These are phyloP conservation scores for Drosophila emarginata DNA, from an alignment of 2,888 invertebrate genomes.

Conservation along the genomic window DNA sequence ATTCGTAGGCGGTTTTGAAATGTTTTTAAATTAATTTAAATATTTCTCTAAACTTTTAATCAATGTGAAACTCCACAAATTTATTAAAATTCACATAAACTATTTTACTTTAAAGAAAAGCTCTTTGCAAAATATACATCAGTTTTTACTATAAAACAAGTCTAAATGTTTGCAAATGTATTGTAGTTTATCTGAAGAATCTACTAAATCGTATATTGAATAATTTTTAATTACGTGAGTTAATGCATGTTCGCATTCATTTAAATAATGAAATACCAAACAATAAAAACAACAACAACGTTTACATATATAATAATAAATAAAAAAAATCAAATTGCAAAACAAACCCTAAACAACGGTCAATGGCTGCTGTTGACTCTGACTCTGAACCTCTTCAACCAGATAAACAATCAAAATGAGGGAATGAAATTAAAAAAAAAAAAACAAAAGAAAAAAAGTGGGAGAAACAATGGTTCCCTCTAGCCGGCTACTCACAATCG, in stretches of 20 bases:
- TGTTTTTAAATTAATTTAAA: too few relatives aligned
- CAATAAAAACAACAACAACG: conserved; percentile 13
- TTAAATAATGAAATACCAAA: conserved; percentile 10
- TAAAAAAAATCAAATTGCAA: conserved; percentile 28
- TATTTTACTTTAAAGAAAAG: too few relatives aligned
- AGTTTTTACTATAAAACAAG: too few relatives aligned
- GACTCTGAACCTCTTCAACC: conserved; percentile 20
- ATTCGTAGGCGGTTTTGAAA: too few relatives aligned
- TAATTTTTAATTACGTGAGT: background rate
- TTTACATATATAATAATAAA: background rate
- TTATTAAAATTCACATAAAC: background rate
- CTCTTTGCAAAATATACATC: too few relatives aligned
- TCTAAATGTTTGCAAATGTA: too few relatives aligned
- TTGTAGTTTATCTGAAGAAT: background rate
- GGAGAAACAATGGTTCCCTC: background rate
- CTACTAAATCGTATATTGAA: background rate
- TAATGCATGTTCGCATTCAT: conserved; percentile 3
- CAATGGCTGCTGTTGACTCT: conserved; percentile 28
- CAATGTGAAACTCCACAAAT: too few relatives aligned
- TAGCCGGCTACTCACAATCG: background rate
- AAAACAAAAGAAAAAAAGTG: background rate
- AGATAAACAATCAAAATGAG: conserved; percentile 30
- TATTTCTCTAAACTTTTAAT: too few relatives aligned
- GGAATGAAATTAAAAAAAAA: conserved; percentile 17
- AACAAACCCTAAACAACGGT: conserved; percentile 41